Base-by-base conservation (phyloP, 2,113 vertebrate species). In the Vimba vimba region DNA sequence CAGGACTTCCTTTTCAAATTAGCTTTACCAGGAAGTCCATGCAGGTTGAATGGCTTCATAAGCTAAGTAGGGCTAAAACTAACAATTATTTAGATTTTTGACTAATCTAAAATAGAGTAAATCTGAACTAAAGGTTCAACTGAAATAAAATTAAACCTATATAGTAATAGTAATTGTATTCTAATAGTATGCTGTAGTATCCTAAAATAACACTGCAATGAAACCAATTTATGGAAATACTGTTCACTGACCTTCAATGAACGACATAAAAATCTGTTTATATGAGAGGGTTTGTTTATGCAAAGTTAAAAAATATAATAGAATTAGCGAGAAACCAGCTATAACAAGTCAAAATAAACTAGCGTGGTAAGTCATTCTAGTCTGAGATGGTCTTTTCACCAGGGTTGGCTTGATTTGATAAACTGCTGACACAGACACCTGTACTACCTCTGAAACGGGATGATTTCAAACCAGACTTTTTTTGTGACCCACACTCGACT, bases 381-480 rank as follows among this genome's bases (percentile, higher is more conserved):
- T 17, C 12, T 17, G 9, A 45, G n/a, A 27, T 45, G 73, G 73
- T 17, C 73, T 75, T 75, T 75, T 74, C 36, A 23, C 11, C 9
- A 23, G 19, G 33, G 36, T 23, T 23, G 27, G 30, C 21, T 62
- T 60, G 23, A 62, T 25, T 39, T 39, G 30, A 57, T 33, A 79
- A 79, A 62, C 36, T 62, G 57, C 77, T 79, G 50, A 57, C 73
- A 50, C 73, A 75, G 43, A 45, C 78, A 80, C 57, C 60, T 81
- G 79, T 50, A 19, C 8, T 25, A 6, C 60, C 25, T 4, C 60
- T 50, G 0, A 81, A 27, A 27, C 4, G 39, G 25, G n/a, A 45
- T 23, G 59, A 80, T 64, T 39, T 66, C 9, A 81, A 45, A 47
- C 79, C 47, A 10, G 27, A 19, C 33, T 33, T 64, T 62, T 47